Evolutionary conservation across 2,797 vertebrate species (phyloP).

Genomic region (Sebastes jordani): DNA sequence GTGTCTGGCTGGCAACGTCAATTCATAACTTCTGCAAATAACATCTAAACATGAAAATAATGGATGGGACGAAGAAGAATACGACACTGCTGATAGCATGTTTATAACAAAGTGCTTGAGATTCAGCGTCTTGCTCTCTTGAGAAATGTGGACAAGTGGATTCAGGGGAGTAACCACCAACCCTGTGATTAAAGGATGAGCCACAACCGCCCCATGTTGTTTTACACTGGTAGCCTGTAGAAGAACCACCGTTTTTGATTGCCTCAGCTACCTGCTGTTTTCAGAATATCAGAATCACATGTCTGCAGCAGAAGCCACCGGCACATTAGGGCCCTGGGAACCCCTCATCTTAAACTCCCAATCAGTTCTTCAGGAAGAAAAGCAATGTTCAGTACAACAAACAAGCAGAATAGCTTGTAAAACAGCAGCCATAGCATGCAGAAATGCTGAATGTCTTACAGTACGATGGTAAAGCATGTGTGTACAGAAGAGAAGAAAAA

Average conservation of each 20-base stretch:
- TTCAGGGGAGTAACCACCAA: not conserved
- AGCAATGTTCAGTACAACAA: not conserved
- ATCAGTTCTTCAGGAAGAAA: not conserved
- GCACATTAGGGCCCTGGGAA: not conserved
- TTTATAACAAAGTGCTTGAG: not conserved
- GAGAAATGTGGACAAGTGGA: not conserved
- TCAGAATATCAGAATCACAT: not conserved
- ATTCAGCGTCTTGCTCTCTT: not conserved
- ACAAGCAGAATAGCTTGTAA: not conserved
- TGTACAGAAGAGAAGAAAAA: not conserved
- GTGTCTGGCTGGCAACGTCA: not conserved
- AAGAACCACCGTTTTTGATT: not conserved
- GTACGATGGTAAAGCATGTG: not conserved
- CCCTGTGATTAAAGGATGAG: not conserved
- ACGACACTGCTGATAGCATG: accelerated
- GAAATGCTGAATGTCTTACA: not conserved
- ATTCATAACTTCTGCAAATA: not conserved
- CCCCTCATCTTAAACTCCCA: not conserved
- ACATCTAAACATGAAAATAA: not conserved
- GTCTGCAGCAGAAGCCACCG: not conserved
- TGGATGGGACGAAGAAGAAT: not conserved
- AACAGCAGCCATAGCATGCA: not conserved
- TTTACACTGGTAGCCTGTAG: not conserved
- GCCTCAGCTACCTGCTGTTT: not conserved
- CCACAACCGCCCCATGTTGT: not conserved